A percentile compares a stretch with the other conserved stretches of the same genome.
Conservation (phyloP, 2,113 vertebrate genomes). For the Cochlearius cochlearius region DNA sequence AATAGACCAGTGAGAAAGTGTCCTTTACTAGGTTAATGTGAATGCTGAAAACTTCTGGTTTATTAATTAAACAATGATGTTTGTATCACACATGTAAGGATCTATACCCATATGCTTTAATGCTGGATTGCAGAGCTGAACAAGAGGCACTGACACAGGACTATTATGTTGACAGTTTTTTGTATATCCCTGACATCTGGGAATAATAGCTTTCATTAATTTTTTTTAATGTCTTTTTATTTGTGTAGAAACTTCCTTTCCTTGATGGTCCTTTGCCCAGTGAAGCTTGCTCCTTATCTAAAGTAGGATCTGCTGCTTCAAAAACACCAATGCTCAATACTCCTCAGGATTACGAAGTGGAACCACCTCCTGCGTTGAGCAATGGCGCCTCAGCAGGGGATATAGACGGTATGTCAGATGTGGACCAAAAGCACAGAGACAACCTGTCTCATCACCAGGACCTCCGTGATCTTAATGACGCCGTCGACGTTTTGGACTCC, state of each 20-base stretch:
- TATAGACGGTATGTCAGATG: not conserved
- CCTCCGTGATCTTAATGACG: rapidly evolving
- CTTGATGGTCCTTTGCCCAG: conserved; percentile 33
- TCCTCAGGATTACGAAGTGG: conserved; percentile 24
- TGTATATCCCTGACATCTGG: not conserved
- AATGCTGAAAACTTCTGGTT: not conserved
- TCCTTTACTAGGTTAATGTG: not conserved
- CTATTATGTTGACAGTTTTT: not conserved
- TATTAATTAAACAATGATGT: not conserved
- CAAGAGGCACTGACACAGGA: not conserved
- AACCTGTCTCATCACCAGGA: not conserved
- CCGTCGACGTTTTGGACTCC: rapidly evolving
- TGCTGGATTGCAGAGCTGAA: not conserved
- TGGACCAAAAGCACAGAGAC: not conserved
- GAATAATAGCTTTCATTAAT: not conserved
- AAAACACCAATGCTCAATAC: not conserved
- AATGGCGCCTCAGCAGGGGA: conserved; percentile 12
- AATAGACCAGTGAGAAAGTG: not conserved
- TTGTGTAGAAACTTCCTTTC: conserved; percentile 63
- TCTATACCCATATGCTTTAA: rapidly evolving
- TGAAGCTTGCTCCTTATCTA: not conserved
- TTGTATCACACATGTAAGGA: not conserved
- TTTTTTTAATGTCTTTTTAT: not conserved
- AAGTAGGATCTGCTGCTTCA: not conserved
- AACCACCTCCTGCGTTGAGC: not conserved